Conservation (phyloP, 2,113 vertebrate species). For the Crotalus viridis region DNA sequence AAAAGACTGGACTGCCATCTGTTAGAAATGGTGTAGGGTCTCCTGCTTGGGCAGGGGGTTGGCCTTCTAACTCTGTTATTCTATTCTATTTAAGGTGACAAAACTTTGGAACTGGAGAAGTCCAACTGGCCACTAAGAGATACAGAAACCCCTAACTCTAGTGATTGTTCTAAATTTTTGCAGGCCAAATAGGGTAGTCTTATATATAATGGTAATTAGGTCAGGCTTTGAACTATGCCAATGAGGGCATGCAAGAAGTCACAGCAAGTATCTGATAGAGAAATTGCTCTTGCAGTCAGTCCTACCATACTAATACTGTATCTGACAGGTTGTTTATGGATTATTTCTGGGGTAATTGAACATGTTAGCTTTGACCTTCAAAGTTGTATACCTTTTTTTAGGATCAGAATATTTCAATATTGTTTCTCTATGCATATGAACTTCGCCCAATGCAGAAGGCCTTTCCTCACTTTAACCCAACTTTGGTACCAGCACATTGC, state of each 20-base stretch:
- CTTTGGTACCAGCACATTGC: neutral
- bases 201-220: neutral
- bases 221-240: neutral
- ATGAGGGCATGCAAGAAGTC: neutral
- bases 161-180: neutral
- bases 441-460: neutral
- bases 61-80: too few species aligned
- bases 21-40: too few species aligned
- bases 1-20: too few species aligned
- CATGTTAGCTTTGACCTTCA: neutral
- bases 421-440: neutral
- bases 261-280: neutral
- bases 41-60: too few species aligned
- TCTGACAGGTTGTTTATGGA: neutral
- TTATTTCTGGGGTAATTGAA: neutral
- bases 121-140: neutral
- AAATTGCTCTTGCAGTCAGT: neutral
- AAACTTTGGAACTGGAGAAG: neutral
- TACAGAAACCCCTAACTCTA: neutral
- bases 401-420: neutral
- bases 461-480: neutral
- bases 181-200: neutral
- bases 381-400: neutral
- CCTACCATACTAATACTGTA: neutral
- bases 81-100: neutral